phyloP scores from a whole-genome alignment of 2,888 invertebrate genomes.

The Megastigmus dorsalis region DNA sequence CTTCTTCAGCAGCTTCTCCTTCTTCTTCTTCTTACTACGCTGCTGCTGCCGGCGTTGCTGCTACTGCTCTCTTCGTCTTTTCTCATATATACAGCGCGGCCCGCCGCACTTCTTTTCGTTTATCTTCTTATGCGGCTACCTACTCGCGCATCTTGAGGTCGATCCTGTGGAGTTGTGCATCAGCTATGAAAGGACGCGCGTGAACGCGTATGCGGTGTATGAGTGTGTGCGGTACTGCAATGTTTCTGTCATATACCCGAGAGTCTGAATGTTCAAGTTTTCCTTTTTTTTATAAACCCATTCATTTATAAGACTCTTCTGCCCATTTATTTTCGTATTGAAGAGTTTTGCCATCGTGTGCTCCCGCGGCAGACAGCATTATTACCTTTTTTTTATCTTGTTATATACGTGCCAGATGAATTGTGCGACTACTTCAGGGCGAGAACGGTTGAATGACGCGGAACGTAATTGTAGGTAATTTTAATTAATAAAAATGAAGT shows the following conservation, averaged over 20 bases:
- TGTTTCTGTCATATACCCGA: background rate
- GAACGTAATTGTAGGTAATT: no score
- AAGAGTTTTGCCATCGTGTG: no score
- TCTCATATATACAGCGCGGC: background rate
- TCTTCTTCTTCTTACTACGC: conserved; percentile 5
- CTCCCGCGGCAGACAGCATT: no score
- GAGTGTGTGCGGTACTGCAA: background rate
- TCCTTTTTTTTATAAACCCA: no score
- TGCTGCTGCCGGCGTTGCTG: background rate
- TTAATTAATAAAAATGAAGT: no score
- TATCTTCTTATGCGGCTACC: conserved; percentile 30
- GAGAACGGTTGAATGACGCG: no score
- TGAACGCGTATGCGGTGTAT: conserved; percentile 2
- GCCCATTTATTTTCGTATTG: conserved; percentile 3
- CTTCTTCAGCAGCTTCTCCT: background rate
- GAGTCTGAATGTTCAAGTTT: conserved; percentile 13
- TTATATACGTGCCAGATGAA: no score
- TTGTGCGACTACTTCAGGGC: no score
- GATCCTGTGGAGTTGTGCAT: conserved; percentile 14
- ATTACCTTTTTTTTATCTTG: no score
- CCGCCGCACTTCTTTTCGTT: conserved; percentile 41
- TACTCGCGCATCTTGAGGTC: conserved; percentile 14
- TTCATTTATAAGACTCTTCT: conserved; percentile 13
- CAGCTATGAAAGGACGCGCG: conserved; percentile 3
- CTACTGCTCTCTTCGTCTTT: conserved; percentile 45